phyloP scores from a whole-genome alignment of 2,113 vertebrate species.

The Ondatra zibethicus region DNA sequence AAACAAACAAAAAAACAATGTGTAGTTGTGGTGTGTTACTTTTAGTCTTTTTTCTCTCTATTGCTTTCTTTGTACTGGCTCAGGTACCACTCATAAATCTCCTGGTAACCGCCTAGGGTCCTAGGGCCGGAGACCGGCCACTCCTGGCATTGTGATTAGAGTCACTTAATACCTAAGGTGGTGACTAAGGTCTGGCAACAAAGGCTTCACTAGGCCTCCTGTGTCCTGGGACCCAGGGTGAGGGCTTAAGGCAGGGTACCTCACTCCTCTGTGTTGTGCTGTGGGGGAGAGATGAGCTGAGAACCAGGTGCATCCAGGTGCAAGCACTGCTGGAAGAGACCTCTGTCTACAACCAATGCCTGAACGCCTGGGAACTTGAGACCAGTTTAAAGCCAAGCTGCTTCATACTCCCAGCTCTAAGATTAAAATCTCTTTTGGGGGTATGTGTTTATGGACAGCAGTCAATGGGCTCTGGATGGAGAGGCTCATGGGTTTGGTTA shows the following conservation, averaged over 20 bases:
- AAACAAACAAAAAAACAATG: neutral
- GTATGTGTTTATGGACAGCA: conserved; percentile 59
- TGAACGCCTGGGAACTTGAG: neutral
- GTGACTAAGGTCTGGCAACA: conserved; percentile 55
- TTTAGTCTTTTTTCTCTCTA: conserved; percentile 1
- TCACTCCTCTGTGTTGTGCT: neutral
- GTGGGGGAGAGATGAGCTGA: neutral
- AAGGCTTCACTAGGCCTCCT: neutral
- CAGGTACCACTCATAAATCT: conserved; percentile 60
- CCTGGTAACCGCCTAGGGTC: conserved; percentile 29
- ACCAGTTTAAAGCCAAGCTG: neutral
- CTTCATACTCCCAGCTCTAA: neutral
- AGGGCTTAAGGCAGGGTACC: neutral
- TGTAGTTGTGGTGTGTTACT: neutral
- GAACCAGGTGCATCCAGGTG: neutral
- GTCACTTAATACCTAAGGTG: conserved; percentile 58
- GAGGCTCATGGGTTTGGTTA: conserved; percentile 60
- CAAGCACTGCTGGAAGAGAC: neutral
- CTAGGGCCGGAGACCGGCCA: neutral
- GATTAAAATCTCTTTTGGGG: conserved; percentile 5
- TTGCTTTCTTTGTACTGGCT: conserved; percentile 37
- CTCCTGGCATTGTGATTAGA: conserved; percentile 65
- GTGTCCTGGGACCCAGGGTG: conserved; percentile 11
- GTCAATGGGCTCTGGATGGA: conserved; percentile 52
- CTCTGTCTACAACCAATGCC: no score